A percentile compares a stretch with the other conserved stretches of the same genome.
Evolutionary conservation across 2,797 vertebrate species (phyloP).

Genomic region (Chrysocyon brachyurus): DNA sequence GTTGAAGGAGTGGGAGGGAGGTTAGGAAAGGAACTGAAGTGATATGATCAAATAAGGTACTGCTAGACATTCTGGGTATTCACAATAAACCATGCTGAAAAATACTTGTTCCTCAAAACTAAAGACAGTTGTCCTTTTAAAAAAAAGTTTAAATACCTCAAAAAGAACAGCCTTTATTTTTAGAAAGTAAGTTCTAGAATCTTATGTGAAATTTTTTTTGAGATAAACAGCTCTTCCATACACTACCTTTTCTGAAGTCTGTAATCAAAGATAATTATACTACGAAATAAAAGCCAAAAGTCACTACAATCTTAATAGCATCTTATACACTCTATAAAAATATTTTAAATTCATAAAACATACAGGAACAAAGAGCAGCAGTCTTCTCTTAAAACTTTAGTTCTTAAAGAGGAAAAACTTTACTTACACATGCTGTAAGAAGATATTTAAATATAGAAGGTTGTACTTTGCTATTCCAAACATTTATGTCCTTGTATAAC

Average conservation of each 20-base stretch:
- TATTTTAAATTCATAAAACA: slow-evolving; percentile 74
- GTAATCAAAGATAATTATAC: slow-evolving; percentile 83
- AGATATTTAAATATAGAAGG: slow-evolving; percentile 58
- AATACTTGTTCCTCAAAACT: slow-evolving; percentile 44
- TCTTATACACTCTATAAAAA: slow-evolving; percentile 82
- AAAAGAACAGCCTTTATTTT: slow-evolving; percentile 58
- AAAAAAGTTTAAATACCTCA: slow-evolving; percentile 61
- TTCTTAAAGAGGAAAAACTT: slow-evolving; percentile 61
- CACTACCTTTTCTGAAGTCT: slow-evolving; percentile 74
- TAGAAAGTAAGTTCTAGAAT: slow-evolving; percentile 58
- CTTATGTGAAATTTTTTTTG: slow-evolving; percentile 67
- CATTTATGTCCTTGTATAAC: slow-evolving; percentile 45
- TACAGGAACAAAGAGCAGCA: slow-evolving; percentile 70
- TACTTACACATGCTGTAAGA: slow-evolving; percentile 43
- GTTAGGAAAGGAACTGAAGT: slow-evolving; percentile 18
- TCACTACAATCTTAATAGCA: slow-evolving; percentile 81
- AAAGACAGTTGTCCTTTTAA: background rate
- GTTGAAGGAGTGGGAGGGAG: background rate
- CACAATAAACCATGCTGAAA: background rate
- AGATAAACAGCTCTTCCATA: slow-evolving; percentile 77
- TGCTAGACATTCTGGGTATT: slow-evolving; percentile 50
- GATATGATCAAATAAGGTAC: slow-evolving; percentile 63
- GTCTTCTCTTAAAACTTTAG: slow-evolving; percentile 64
- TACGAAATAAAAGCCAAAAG: slow-evolving; percentile 81
- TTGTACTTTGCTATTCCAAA: slow-evolving; percentile 52